These are phyloP conservation scores for Girardinichthys multiradiatus DNA, from an alignment of 2,113 vertebrate species.

Conservation along the genomic window DNA sequence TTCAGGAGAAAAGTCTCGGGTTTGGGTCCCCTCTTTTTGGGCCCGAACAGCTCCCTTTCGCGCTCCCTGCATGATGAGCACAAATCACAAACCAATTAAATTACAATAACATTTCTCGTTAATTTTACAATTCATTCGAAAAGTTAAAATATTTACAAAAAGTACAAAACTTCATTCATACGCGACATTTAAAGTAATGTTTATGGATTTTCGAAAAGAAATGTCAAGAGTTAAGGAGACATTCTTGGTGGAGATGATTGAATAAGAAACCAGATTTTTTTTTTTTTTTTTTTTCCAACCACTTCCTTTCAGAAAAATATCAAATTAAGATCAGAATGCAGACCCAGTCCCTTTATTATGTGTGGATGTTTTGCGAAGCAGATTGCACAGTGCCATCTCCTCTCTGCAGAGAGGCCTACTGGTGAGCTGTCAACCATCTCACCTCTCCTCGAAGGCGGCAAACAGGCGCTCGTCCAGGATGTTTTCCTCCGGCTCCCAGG, in stretches of 20 bases:
- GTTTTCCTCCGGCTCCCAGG: constrained; percentile 98
- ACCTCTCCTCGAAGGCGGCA: constrained; percentile 98
- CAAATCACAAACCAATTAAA: not conserved
- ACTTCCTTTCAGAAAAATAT: not conserved
- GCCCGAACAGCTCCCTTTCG: constrained; percentile 94
- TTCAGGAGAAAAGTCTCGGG: constrained; percentile 96
- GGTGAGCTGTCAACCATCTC: constrained; percentile 67
- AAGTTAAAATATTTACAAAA: not conserved
- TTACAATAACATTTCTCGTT: not conserved
- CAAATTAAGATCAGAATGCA: not conserved
- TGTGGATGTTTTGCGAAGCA: not conserved
- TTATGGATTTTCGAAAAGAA: not conserved
- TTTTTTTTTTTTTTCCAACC: too few relatives aligned
- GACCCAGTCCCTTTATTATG: not conserved
- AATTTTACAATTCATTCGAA: not conserved
- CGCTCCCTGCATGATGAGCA: constrained; percentile 82
- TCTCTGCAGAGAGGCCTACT: constrained; percentile 51
- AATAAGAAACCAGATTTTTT: too few relatives aligned
- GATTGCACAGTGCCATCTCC: constrained; percentile 2
- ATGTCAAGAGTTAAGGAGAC: not conserved
- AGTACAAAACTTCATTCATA: not conserved
- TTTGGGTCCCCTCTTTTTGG: constrained; percentile 96
- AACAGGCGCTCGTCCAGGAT: constrained; percentile 95
- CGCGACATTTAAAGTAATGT: not conserved
- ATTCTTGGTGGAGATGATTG: not conserved